A percentile compares a stretch with the other conserved stretches of the same genome.
These are phyloP conservation scores for Palloptera scutellata DNA, from an alignment of 2,888 invertebrate genomes.

Conservation along the genomic window DNA sequence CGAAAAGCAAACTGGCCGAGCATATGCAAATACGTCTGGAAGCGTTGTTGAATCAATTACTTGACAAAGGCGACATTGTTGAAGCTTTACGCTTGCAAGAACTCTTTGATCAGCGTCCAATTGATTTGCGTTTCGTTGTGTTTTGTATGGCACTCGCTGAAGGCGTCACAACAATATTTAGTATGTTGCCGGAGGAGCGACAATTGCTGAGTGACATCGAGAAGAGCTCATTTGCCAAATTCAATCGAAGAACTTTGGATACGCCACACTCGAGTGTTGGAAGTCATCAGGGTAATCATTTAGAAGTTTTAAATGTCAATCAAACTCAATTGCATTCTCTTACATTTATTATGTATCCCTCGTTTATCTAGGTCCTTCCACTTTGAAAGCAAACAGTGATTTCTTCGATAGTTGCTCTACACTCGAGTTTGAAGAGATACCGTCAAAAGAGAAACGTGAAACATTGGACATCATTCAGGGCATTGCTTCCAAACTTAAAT, in stretches of 20 bases:
- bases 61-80: conserved; percentile 68
- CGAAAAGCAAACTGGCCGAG: conserved; percentile 49
- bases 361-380: conserved; percentile 21
- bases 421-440: conserved; percentile 61
- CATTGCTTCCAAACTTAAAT: conserved; percentile 66
- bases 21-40: conserved; percentile 58
- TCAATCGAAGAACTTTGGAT: conserved; percentile 60
- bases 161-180: conserved; percentile 67
- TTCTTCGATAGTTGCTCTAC: conserved; percentile 56
- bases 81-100: conserved; percentile 68
- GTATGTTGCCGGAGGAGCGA: conserved; percentile 72
- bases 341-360: neutral
- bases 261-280: conserved; percentile 33
- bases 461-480: conserved; percentile 64
- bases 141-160: conserved; percentile 71
- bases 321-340: no score
- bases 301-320: neutral
- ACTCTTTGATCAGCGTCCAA: conserved; percentile 62
- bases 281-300: conserved; percentile 17
- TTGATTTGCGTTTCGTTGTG: conserved; percentile 69
- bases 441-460: conserved; percentile 60
- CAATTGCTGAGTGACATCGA: conserved; percentile 66
- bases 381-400: conserved; percentile 44
- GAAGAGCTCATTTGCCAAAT: conserved; percentile 62
- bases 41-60: conserved; percentile 64